Conservation (phyloP, 2,797 vertebrate genomes). For the Gobionotothen gibberifrons region DNA sequence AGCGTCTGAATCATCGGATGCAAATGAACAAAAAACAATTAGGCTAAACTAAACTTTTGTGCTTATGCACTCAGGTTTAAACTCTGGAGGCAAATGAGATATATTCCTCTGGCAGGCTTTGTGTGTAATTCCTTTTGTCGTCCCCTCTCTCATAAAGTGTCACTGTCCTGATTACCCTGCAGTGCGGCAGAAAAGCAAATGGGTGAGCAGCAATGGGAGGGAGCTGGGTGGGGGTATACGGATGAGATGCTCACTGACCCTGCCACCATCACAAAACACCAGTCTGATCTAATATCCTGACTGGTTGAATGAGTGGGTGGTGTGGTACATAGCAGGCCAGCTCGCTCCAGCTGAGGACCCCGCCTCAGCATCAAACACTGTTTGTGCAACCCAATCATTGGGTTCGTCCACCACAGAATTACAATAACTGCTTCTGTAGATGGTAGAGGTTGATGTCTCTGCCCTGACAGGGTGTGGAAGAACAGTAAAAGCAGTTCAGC, state of each 20-base stretch:
- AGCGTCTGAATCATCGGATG: slow-evolving; percentile 52
- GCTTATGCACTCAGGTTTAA: slow-evolving; percentile 63
- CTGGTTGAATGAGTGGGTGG: slow-evolving; percentile 71
- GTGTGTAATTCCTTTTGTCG: slow-evolving; percentile 81
- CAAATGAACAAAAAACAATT: slow-evolving; percentile 76
- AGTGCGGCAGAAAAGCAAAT: slow-evolving; percentile 76
- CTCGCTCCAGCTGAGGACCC: slow-evolving; percentile 52
- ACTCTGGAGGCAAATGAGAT: slow-evolving; percentile 78
- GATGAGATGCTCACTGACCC: slow-evolving; percentile 86
- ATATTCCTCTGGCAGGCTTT: slow-evolving; percentile 70
- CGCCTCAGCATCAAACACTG: slow-evolving; percentile 50
- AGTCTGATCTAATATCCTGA: slow-evolving; percentile 85
- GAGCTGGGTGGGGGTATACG: slow-evolving; percentile 48
- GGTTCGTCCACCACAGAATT: slow-evolving; percentile 25
- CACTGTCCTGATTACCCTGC: slow-evolving; percentile 83
- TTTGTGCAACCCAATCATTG: slow-evolving; percentile 27
- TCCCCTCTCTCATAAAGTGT: slow-evolving; percentile 80
- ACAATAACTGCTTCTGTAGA: slow-evolving; percentile 17
- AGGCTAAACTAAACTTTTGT: slow-evolving; percentile 70
- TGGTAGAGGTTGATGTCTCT: slow-evolving; percentile 14
- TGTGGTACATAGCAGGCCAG: slow-evolving; percentile 63
- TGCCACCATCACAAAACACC: slow-evolving; percentile 80
- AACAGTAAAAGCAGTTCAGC: slow-evolving; percentile 28
- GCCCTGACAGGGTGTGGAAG: slow-evolving; percentile 16
- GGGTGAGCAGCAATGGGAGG: slow-evolving; percentile 63